Percentiles rank a stretch among this genome's conserved stretches.
Evolutionary conservation across 2,113 vertebrate species (phyloP).

Genomic region (Sylvietta virens): DNA sequence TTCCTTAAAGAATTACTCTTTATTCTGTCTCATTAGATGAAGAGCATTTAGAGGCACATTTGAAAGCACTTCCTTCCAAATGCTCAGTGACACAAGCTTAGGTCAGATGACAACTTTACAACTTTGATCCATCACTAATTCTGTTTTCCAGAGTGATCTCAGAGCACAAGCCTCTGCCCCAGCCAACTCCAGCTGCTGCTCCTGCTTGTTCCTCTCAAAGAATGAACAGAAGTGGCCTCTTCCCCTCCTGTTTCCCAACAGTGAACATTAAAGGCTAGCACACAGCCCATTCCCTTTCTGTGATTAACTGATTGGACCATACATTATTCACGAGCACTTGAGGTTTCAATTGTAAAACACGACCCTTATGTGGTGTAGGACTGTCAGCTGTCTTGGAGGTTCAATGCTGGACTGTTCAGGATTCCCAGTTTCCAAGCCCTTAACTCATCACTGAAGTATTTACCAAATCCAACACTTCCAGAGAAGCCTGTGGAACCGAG

Average conservation of each 20-base stretch:
- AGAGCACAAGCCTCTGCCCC: background rate
- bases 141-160: constrained; percentile 4
- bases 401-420: background rate
- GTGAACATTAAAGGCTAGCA: background rate
- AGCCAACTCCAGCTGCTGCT: background rate
- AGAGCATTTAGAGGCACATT: background rate
- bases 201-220: background rate
- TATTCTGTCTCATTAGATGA: background rate
- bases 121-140: background rate
- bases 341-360: background rate
- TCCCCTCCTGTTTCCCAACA: background rate
- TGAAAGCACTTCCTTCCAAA: background rate
- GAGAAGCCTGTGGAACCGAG: background rate
- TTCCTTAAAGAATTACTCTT: background rate
- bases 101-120: background rate
- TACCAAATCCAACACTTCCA: background rate
- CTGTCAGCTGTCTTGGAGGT: background rate
- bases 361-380: background rate
- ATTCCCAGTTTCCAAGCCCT: background rate
- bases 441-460: background rate
- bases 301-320: background rate
- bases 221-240: background rate
- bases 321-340: background rate
- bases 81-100: background rate
- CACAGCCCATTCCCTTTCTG: background rate